Conservation (phyloP, 2,797 vertebrate genomes). For the Pelobates cultripes region DNA sequence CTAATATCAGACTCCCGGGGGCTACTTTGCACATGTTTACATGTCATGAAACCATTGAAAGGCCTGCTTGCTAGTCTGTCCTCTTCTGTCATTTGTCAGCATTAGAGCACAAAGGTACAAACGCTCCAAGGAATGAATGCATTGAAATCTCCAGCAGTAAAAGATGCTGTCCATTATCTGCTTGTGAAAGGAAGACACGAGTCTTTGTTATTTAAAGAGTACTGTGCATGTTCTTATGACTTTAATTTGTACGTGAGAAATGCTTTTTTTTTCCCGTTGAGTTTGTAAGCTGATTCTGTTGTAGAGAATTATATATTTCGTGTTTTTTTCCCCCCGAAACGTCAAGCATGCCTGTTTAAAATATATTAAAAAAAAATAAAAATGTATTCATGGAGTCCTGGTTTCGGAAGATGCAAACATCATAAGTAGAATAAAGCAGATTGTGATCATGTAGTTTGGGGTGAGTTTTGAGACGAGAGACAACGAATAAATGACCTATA, state of each 20-base stretch:
- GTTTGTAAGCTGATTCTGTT: too few species aligned
- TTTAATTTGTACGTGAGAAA: neutral
- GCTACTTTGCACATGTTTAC: slow-evolving; percentile 52
- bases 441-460: too few species aligned
- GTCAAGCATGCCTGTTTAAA: too few species aligned
- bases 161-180: slow-evolving; percentile 38
- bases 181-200: slow-evolving; percentile 17
- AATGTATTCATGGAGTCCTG: too few species aligned
- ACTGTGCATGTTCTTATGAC: neutral
- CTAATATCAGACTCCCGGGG: slow-evolving; percentile 51
- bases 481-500: too few species aligned
- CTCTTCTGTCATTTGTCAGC: slow-evolving; percentile 56
- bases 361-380: too few species aligned
- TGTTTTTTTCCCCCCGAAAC: too few species aligned
- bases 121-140: slow-evolving; percentile 24
- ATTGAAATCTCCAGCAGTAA: accelerated
- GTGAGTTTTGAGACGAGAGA: too few species aligned
- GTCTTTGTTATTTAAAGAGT: slow-evolving; percentile 6
- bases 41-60: slow-evolving; percentile 58
- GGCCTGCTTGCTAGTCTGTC: slow-evolving; percentile 32
- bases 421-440: too few species aligned
- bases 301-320: too few species aligned
- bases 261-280: neutral
- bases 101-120: slow-evolving; percentile 38
- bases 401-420: too few species aligned